These are phyloP conservation scores for Harpagifer antarcticus DNA, from an alignment of 2,797 vertebrate species.

Conservation along the genomic window DNA sequence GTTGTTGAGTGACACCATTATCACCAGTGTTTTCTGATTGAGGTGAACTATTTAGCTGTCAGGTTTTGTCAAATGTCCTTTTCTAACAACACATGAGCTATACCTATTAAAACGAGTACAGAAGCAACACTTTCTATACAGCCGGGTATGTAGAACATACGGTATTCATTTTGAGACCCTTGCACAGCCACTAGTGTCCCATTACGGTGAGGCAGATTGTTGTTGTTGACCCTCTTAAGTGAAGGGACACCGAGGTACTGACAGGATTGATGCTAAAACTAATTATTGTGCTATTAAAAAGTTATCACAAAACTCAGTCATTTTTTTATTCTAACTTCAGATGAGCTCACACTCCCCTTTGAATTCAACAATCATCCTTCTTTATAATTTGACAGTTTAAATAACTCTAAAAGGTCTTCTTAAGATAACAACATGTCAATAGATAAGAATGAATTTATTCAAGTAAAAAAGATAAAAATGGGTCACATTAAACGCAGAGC, in stretches of 20 bases:
- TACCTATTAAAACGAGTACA: background rate
- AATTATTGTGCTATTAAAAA: constrained; percentile 34
- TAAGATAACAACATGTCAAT: constrained; percentile 1
- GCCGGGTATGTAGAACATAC: background rate
- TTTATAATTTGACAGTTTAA: background rate
- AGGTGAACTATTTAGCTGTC: constrained; percentile 1
- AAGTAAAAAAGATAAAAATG: constrained; percentile 25
- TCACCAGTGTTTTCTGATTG: constrained; percentile 25
- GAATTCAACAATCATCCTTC: constrained; percentile 9
- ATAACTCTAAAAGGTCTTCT: background rate
- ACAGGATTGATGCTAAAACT: constrained; percentile 9
- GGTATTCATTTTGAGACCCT: constrained; percentile 34
- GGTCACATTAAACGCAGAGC: constrained; percentile 19
- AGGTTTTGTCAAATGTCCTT: constrained; percentile 14
- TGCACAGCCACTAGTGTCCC: constrained; percentile 28
- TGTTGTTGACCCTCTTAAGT: constrained; percentile 6
- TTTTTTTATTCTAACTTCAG: constrained; percentile 28
- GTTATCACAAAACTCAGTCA: constrained; percentile 12
- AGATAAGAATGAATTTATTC: background rate
- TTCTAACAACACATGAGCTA: constrained; percentile 10
- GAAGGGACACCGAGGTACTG: background rate
- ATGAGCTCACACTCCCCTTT: constrained; percentile 8
- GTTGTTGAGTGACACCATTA: constrained; percentile 28
- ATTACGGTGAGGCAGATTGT: constrained; percentile 1
- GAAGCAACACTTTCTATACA: background rate